These are phyloP conservation scores for Acleris holmiana DNA, from an alignment of 2,888 invertebrate species.

Conservation along the genomic window DNA sequence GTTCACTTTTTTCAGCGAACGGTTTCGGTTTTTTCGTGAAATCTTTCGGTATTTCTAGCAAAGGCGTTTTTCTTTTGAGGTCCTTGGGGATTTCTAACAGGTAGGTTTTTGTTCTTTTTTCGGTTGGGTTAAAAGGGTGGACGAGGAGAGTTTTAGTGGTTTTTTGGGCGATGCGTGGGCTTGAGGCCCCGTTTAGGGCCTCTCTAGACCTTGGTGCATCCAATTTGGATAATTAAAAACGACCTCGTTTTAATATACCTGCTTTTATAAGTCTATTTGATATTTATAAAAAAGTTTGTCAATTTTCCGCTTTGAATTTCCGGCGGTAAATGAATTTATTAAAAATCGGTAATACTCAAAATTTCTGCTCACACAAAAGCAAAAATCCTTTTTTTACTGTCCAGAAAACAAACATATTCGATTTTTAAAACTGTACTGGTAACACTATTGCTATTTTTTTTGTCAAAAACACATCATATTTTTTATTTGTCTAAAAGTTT, in stretches of 20 bases:
- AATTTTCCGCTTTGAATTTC: background rate
- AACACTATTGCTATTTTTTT: too few relatives aligned
- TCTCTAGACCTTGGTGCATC: conserved; percentile 59
- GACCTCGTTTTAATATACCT: conserved; percentile 12
- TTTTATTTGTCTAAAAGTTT: too few relatives aligned
- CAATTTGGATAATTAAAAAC: conserved; percentile 66
- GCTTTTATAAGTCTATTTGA: background rate
- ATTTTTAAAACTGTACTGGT: too few relatives aligned
- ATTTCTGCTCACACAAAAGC: too few relatives aligned
- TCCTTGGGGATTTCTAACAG: conserved; percentile 71
- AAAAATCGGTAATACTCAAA: too few relatives aligned
- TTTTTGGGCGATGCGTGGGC: conserved; percentile 42
- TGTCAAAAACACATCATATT: too few relatives aligned
- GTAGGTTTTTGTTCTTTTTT: conserved; percentile 56
- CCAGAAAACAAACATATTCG: too few relatives aligned
- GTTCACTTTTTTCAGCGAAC: conserved; percentile 40
- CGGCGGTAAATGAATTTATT: background rate
- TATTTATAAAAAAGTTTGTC: background rate
- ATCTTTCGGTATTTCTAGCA: conserved; percentile 66
- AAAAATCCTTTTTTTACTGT: too few relatives aligned
- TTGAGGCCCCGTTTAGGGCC: conserved; percentile 71
- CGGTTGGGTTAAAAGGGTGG: conserved; percentile 56
- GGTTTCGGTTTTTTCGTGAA: conserved; percentile 66
- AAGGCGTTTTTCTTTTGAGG: conserved; percentile 65
- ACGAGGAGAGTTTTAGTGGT: conserved; percentile 66